Conservation (phyloP, 2,113 vertebrate species). For the Colaptes auratus region DNA sequence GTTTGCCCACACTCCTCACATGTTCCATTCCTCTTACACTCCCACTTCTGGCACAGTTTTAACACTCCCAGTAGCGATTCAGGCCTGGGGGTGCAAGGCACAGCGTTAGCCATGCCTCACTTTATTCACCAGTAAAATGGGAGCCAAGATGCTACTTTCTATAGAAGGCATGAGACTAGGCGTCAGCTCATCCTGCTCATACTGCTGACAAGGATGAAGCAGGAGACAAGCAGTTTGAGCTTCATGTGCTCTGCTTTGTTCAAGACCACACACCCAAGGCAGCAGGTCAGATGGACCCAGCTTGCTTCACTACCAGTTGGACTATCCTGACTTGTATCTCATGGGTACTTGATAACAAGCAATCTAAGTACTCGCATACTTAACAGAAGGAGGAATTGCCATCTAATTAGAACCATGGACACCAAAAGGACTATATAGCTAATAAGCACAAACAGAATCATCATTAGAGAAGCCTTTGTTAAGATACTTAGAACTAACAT, state of each 20-base stretch:
- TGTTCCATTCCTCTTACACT: neutral
- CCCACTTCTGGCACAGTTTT: neutral
- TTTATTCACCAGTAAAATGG: neutral
- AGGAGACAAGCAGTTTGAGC: neutral
- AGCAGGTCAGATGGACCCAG: neutral
- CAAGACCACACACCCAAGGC: fast-evolving
- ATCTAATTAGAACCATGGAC: constrained; percentile 14
- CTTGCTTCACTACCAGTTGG: neutral
- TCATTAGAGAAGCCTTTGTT: constrained; percentile 1
- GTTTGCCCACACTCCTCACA: neutral
- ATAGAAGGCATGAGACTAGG: neutral
- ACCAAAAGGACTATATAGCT: neutral
- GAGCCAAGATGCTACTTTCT: neutral
- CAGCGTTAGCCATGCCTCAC: neutral
- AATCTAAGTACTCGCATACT: neutral
- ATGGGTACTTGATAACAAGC: neutral
- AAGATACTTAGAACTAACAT: neutral
- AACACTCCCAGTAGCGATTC: fast-evolving
- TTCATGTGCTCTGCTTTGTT: neutral
- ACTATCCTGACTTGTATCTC: neutral
- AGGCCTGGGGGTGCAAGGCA: neutral
- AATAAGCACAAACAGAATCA: constrained; percentile 21
- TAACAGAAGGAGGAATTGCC: constrained; percentile 1
- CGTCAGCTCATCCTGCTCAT: neutral
- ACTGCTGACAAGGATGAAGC: neutral